Evolutionary conservation across 2,888 invertebrate genomes (phyloP).

Genomic region (Lapara coniferarum): DNA sequence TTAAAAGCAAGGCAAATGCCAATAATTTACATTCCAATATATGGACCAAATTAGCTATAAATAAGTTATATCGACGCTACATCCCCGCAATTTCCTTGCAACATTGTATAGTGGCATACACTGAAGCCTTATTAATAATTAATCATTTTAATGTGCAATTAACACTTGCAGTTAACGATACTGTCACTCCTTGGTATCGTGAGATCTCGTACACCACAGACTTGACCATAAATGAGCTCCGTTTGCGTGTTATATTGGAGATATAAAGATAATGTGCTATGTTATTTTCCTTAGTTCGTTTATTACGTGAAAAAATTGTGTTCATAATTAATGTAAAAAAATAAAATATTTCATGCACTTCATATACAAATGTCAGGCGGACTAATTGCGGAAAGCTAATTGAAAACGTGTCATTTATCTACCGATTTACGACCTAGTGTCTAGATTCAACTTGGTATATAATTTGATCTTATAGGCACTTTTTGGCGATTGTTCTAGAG

Average conservation of each 20-base stretch:
- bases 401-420: too few relatives aligned
- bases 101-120: slow-evolving; percentile 22
- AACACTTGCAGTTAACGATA: slow-evolving; percentile 12
- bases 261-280: slow-evolving; percentile 19
- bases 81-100: background rate
- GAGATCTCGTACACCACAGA: background rate
- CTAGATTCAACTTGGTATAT: background rate
- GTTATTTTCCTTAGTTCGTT: slow-evolving; percentile 3
- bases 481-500: background rate
- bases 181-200: slow-evolving; percentile 20
- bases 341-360: too few relatives aligned
- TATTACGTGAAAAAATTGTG: background rate
- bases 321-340: background rate
- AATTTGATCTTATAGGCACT: background rate
- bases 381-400: too few relatives aligned
- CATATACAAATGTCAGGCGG: background rate
- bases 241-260: slow-evolving; percentile 24
- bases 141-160: slow-evolving; percentile 26
- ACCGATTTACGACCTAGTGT: too few relatives aligned
- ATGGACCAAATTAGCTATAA: background rate
- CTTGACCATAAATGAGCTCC: slow-evolving; percentile 7
- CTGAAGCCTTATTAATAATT: slow-evolving; percentile 18
- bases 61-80: background rate
- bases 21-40: background rate
- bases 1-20: too few relatives aligned